These are phyloP conservation scores for Coleophora flavipennella DNA, from an alignment of 2,888 invertebrate species.

Conservation along the genomic window DNA sequence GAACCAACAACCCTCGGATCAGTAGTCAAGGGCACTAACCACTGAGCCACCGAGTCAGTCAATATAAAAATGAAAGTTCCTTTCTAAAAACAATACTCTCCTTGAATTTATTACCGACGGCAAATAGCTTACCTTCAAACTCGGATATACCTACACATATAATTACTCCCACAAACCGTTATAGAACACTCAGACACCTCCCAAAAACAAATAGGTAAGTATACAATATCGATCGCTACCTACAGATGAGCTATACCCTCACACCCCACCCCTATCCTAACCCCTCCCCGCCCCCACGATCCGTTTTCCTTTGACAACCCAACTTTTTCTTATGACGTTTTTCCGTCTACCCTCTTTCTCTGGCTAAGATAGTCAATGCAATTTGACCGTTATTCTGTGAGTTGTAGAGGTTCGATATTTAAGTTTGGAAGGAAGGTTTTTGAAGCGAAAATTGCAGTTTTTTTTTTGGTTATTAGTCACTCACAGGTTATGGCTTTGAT, in stretches of 20 bases:
- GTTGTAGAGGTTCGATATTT: too few relatives aligned
- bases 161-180: neutral
- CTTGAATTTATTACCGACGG: too few relatives aligned
- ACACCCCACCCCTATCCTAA: slow-evolving; percentile 34
- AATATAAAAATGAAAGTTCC: too few relatives aligned
- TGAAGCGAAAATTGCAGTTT: slow-evolving; percentile 32
- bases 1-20: too few relatives aligned
- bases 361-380: too few relatives aligned
- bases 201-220: slow-evolving; percentile 46
- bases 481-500: slow-evolving; percentile 13
- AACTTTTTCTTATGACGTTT: slow-evolving; percentile 54
- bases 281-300: slow-evolving; percentile 26
- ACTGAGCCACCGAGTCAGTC: too few relatives aligned
- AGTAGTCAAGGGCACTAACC: too few relatives aligned
- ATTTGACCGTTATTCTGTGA: too few relatives aligned
- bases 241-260: slow-evolving; percentile 60
- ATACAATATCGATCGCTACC: slow-evolving; percentile 60
- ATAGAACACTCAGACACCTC: slow-evolving; percentile 2
- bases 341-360: slow-evolving; percentile 42
- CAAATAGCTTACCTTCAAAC: neutral
- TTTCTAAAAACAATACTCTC: too few relatives aligned
- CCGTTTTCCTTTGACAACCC: slow-evolving; percentile 40
- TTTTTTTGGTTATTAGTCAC: slow-evolving; percentile 30
- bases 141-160: neutral
- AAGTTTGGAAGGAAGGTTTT: slow-evolving; percentile 17